A percentile compares a stretch with the other conserved stretches of the same genome.
Conservation (phyloP, 1,140 invertebrate species). For the Stegodyphus dumicola region DNA sequence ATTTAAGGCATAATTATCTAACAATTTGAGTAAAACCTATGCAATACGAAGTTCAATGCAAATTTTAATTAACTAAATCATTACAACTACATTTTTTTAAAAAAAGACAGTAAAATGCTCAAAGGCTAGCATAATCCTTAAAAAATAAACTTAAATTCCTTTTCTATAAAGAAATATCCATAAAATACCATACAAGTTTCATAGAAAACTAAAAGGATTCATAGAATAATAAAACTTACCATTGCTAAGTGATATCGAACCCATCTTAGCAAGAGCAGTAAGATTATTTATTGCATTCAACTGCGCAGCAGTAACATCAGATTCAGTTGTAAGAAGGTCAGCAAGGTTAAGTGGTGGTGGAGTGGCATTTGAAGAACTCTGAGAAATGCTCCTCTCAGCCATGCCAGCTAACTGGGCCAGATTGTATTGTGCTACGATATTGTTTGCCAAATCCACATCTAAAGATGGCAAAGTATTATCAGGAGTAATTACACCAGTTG, state of each 20-base stretch:
- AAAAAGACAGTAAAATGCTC: too few relatives aligned
- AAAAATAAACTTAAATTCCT: too few relatives aligned
- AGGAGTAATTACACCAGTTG: conserved; percentile 69
- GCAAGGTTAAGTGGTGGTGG: conserved; percentile 61
- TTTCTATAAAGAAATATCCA: too few relatives aligned
- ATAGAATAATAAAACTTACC: conserved; percentile 12
- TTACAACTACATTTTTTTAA: too few relatives aligned
- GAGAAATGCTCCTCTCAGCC: conserved; percentile 64
- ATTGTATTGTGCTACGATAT: conserved; percentile 63
- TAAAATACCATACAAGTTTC: neutral
- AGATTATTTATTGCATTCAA: conserved; percentile 84
- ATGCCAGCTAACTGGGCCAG: conserved; percentile 62
- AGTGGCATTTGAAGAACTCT: conserved; percentile 67
- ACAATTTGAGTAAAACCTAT: too few relatives aligned
- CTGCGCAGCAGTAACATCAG: conserved; percentile 53
- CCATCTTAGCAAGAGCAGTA: conserved; percentile 87
- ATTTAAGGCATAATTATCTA: too few relatives aligned
- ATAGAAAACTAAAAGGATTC: too few relatives aligned
- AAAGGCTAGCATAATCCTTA: too few relatives aligned
- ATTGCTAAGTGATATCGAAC: conserved; percentile 67
- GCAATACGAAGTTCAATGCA: too few relatives aligned
- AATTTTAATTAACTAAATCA: too few relatives aligned
- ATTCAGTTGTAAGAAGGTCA: conserved; percentile 65
- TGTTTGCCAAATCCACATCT: conserved; percentile 59
- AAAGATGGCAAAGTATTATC: conserved; percentile 61